phyloP scores from a whole-genome alignment of 2,797 vertebrate species.

The Streptopelia turtur region DNA sequence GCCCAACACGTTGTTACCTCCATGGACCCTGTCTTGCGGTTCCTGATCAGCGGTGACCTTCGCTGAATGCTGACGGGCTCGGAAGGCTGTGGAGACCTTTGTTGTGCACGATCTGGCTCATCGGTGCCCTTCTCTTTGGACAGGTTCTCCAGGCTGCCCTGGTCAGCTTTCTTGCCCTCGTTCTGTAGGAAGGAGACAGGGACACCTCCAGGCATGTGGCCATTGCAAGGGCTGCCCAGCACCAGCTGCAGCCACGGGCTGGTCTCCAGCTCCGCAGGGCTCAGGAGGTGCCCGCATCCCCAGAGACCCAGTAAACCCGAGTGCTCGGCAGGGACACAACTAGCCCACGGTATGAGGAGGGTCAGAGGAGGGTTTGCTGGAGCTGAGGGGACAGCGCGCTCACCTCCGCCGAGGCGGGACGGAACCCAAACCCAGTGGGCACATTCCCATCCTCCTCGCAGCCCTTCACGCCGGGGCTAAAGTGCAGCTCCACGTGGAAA shows the following conservation, averaged over 20 bases:
- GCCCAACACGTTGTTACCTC: conserved; percentile 81
- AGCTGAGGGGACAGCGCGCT: background rate
- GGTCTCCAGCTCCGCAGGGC: background rate
- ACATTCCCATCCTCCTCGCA: conserved; percentile 91
- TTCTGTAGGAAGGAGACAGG: conserved; percentile 77
- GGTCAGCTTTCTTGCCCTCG: conserved; percentile 88
- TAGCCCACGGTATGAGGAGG: fast-evolving
- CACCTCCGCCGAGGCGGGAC: conserved; percentile 94
- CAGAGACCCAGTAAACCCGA: background rate
- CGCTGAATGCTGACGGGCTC: conserved; percentile 87
- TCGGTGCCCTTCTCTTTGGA: conserved; percentile 74
- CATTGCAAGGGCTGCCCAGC: background rate
- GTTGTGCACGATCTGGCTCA: conserved; percentile 83
- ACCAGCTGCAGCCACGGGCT: background rate
- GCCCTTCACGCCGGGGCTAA: conserved; percentile 96
- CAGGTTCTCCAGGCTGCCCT: conserved; percentile 91
- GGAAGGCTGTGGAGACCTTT: conserved; percentile 75
- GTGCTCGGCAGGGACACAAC: background rate
- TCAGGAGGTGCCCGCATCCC: background rate
- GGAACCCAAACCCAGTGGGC: conserved; percentile 92
- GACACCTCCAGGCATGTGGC: background rate
- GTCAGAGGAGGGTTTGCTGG: background rate
- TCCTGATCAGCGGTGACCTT: conserved; percentile 89
- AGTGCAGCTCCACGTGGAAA: conserved; percentile 97
- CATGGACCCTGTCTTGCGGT: conserved; percentile 96